Conservation (phyloP, 2,797 vertebrate species). For the Rhinoraja longicauda region DNA sequence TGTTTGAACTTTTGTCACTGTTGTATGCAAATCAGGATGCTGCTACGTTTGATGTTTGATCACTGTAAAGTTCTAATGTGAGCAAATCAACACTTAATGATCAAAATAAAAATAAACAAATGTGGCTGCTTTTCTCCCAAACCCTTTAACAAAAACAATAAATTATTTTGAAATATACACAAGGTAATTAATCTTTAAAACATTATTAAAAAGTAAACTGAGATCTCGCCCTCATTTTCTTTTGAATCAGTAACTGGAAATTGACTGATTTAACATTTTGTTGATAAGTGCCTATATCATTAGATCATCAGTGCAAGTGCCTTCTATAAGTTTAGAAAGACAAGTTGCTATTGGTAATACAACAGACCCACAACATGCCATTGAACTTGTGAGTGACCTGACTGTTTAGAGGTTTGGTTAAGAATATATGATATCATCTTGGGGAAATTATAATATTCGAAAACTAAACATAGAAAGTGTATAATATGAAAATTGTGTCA, state of each 20-base stretch:
- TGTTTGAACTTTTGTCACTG: background rate
- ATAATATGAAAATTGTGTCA: background rate
- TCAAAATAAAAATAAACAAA: background rate
- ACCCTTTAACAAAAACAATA: background rate
- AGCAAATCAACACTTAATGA: background rate
- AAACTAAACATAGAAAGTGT: background rate
- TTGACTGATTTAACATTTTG: background rate
- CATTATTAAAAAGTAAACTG: background rate
- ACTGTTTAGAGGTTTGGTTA: background rate
- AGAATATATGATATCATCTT: background rate
- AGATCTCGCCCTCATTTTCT: background rate
- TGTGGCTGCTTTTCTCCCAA: background rate
- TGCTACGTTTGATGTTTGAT: background rate
- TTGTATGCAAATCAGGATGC: background rate
- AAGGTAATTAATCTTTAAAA: too few relatives aligned
- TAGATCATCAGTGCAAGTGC: background rate
- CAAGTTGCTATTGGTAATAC: background rate
- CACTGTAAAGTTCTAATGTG: background rate
- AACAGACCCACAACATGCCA: background rate
- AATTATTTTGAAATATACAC: background rate
- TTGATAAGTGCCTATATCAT: constrained; percentile 1
- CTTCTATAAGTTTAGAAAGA: constrained; percentile 16
- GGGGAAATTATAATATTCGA: background rate
- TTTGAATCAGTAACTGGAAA: background rate
- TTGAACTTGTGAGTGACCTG: constrained; percentile 19